Percentiles rank a stretch among this genome's conserved stretches.
These are phyloP conservation scores for Hesperophylax magnus DNA, from an alignment of 1,140 invertebrate species.

Conservation along the genomic window DNA sequence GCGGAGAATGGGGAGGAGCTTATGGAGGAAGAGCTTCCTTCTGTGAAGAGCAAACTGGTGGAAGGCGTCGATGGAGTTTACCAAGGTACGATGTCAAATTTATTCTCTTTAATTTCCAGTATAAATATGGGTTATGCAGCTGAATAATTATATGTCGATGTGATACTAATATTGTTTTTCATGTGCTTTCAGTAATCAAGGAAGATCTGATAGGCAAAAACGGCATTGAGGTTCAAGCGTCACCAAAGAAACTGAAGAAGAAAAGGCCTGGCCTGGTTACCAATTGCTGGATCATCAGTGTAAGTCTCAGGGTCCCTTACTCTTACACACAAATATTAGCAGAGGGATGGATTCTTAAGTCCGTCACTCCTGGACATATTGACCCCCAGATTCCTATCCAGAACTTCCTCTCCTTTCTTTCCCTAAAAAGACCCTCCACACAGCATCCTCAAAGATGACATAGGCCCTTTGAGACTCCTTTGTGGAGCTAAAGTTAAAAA, in stretches of 20 bases:
- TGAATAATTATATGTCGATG: too few relatives aligned
- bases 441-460: too few relatives aligned
- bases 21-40: constrained; percentile 48
- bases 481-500: too few relatives aligned
- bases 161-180: not conserved
- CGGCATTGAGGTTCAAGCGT: constrained; percentile 35
- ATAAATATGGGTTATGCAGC: not conserved
- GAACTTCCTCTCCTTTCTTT: too few relatives aligned
- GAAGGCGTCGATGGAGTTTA: constrained; percentile 68
- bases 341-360: too few relatives aligned
- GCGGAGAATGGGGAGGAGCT: constrained; percentile 47
- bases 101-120: constrained; percentile 18
- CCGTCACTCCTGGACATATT: too few relatives aligned
- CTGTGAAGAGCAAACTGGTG: constrained; percentile 63
- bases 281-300: constrained; percentile 68
- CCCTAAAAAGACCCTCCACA: too few relatives aligned
- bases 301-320: constrained; percentile 58
- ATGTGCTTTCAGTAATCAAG: constrained; percentile 57
- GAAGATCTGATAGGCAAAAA: constrained; percentile 45
- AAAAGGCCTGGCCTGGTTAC: constrained; percentile 66
- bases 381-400: too few relatives aligned
- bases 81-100: constrained; percentile 63
- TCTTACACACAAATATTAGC: too few relatives aligned
- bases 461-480: too few relatives aligned
- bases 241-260: constrained; percentile 58